These are phyloP conservation scores for Leucozona laternaria DNA, from an alignment of 2,888 invertebrate species.

Conservation along the genomic window DNA sequence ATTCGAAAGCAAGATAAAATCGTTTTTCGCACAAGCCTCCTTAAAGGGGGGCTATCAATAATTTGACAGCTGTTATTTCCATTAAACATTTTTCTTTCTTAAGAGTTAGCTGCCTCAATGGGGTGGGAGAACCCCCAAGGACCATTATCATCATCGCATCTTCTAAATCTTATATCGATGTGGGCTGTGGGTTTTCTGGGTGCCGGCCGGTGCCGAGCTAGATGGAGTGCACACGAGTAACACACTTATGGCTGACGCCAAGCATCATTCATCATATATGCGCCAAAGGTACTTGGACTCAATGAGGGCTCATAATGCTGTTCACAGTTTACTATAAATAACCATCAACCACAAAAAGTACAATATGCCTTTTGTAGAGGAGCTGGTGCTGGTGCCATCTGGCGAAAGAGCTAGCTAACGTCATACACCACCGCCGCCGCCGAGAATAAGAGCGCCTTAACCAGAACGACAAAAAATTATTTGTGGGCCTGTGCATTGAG, in stretches of 20 bases:
- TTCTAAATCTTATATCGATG: constrained; percentile 63
- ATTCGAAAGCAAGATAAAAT: constrained; percentile 22
- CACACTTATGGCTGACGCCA: constrained; percentile 65
- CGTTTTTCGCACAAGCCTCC: constrained; percentile 47
- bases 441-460: constrained; percentile 24
- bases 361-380: constrained; percentile 56
- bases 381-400: constrained; percentile 42
- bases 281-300: constrained; percentile 60
- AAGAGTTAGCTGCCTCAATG: constrained; percentile 9
- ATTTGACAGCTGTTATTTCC: constrained; percentile 77
- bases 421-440: neutral
- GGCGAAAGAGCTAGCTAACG: constrained; percentile 15
- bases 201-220: neutral
- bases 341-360: constrained; percentile 70
- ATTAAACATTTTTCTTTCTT: constrained; percentile 75
- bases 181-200: neutral
- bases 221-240: constrained; percentile 49
- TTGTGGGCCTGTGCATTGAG: constrained; percentile 56
- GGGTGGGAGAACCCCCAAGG: constrained; percentile 21
- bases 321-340: constrained; percentile 74
- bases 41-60: constrained; percentile 73
- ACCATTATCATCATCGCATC: constrained; percentile 51
- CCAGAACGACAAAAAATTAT: constrained; percentile 49
- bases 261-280: constrained; percentile 74
- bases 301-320: constrained; percentile 64